These are phyloP conservation scores for Clavelina lepadiformis DNA, from an alignment of 23 tunicate genomes.

Conservation along the genomic window DNA sequence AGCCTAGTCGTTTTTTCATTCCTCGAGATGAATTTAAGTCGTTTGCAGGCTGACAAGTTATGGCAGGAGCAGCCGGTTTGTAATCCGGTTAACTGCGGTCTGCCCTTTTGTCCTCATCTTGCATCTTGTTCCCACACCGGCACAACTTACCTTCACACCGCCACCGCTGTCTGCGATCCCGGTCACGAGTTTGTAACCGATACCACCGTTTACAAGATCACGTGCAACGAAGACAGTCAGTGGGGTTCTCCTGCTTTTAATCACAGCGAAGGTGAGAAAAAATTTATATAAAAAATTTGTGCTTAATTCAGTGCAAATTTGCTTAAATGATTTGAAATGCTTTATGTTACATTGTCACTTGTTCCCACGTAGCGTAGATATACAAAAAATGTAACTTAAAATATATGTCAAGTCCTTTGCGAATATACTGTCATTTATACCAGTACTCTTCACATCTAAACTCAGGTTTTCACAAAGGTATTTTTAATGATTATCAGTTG, in stretches of 20 bases:
- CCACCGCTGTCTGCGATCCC: conserved; percentile 18
- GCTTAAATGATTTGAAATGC: too few species aligned
- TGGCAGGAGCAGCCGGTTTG: conserved; percentile 51
- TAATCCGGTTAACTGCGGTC: conserved; percentile 53
- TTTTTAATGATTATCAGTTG: conserved; percentile 23
- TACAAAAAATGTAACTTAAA: too few species aligned
- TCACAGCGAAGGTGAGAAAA: conserved; percentile 8
- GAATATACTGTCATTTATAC: too few species aligned
- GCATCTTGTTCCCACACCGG: conserved; percentile 44
- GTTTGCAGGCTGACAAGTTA: conserved; percentile 23
- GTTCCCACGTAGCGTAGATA: too few species aligned
- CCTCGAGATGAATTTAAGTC: too few species aligned
- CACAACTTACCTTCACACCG: conserved; percentile 23
- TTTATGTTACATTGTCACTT: too few species aligned
- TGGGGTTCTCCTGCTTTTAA: conserved; percentile 48
- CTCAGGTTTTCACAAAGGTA: too few species aligned
- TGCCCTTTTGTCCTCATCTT: conserved; percentile 27
- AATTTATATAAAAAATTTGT: background rate
- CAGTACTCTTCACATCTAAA: too few species aligned
- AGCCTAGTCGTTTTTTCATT: too few species aligned
- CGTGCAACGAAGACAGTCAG: conserved; percentile 25
- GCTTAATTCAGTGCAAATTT: background rate
- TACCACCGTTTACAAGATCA: conserved; percentile 12
- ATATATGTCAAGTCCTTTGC: too few species aligned
- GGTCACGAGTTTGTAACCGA: conserved; percentile 55